Evolutionary conservation across 2,888 invertebrate genomes (phyloP), one percentile per base, ranked within the genome.

Genomic region (Mesorhabditis sp.): DNA sequence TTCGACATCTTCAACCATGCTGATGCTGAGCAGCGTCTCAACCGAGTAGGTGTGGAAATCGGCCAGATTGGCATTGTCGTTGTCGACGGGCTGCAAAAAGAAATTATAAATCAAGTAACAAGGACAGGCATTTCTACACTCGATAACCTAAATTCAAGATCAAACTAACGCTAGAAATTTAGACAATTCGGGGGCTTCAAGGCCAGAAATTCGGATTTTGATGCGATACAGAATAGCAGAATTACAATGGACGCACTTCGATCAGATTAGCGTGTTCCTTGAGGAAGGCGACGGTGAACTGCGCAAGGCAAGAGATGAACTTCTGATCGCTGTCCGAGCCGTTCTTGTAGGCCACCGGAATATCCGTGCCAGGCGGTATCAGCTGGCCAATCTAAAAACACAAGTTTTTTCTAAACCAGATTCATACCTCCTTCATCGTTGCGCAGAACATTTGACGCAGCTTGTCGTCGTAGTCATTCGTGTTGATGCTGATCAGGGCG

Each of bases 1-100:
- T 89, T 99, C 98, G 0, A 95, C 94, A 87, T 99, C 98, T 80
- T 99, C 97, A 4, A 99, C 97, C 88, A 95, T 94, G 13, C 96
- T 97, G 71, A 89, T 88, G 62, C 87, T 78, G 44, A 89, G 86
- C 72, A 89, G 81, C 75, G 88, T 88, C 70, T 86, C 82, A 28
- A 89, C 73, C 13, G 83, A 80, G 71, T 80, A 77, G 67, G 66
- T 66, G 70, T 84, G 83, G n/a, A 79, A 70, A 42, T 79, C 74
- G 41, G 62, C 65, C 7, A 50, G 58, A 2, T 50, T n/a, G 28
- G 62, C 67, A 44, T 76, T 70, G 44, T 67, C 62, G 62, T 65
- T 43, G 62, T 68, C 28, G 50, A 62, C 45, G 45, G 64, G 43
- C 62, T 68, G 42, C 42, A 67, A 7, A 45, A 63, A 64, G 4